These are phyloP conservation scores for Volucella inflata DNA, from an alignment of 2,888 invertebrate genomes.

Conservation along the genomic window DNA sequence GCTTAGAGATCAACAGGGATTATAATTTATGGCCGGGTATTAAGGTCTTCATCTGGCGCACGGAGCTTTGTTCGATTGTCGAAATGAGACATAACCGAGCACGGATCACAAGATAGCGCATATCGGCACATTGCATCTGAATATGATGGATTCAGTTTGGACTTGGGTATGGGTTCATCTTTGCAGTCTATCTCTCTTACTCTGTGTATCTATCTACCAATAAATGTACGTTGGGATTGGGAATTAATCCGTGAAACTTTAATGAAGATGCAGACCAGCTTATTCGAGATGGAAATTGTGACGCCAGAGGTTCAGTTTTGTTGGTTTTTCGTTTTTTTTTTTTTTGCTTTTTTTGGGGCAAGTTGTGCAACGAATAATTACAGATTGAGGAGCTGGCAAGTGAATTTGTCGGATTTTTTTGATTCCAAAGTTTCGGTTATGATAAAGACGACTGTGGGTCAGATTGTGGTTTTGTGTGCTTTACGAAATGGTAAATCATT, in stretches of 20 bases:
- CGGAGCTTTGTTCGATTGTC: constrained; percentile 62
- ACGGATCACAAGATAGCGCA: constrained; percentile 43
- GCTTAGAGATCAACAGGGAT: constrained; percentile 68
- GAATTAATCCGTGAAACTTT: constrained; percentile 69
- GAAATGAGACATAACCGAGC: constrained; percentile 69
- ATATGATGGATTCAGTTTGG: constrained; percentile 63
- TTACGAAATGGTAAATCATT: constrained; percentile 71
- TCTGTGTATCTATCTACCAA: constrained; percentile 7
- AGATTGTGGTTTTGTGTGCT: constrained; percentile 64
- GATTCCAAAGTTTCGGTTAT: constrained; percentile 48
- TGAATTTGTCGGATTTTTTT: constrained; percentile 47
- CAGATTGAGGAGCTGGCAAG: constrained; percentile 61
- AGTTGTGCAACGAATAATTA: constrained; percentile 71
- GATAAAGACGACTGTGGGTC: constrained; percentile 59
- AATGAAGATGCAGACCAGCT: constrained; percentile 56
- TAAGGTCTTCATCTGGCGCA: constrained; percentile 74
- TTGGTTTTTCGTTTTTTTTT: background rate
- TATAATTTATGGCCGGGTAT: constrained; percentile 71
- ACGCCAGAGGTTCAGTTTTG: constrained; percentile 3
- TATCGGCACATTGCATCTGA: constrained; percentile 66
- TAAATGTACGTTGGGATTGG: constrained; percentile 31
- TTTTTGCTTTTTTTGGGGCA: constrained; percentile 41
- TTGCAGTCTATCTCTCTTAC: constrained; percentile 11
- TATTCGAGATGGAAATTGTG: constrained; percentile 4
- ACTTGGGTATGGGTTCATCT: too few relatives aligned